Evolutionary conservation across 2,797 vertebrate species (phyloP), one percentile per base, ranked within the genome.

Genomic region (Hybognathus amarus): DNA sequence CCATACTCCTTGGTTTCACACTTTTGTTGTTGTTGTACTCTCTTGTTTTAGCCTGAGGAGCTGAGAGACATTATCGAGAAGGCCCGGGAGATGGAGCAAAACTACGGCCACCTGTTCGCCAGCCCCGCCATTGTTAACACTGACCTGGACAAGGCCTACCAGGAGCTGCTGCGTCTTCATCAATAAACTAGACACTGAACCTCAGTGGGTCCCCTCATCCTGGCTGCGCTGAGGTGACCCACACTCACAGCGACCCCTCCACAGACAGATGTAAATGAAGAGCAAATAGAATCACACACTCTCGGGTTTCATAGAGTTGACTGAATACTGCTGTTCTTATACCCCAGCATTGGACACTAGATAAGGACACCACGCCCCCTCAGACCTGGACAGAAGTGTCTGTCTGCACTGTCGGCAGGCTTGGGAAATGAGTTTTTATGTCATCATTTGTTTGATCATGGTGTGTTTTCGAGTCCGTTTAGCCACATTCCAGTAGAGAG

Each of bases 141-240:
- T 0, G 98, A 99, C 91, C 96, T 96, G 83, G 97, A 99, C 90
- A 99, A 98, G 91, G 96, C 97, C 0, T 97, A 93, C 92, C 95
- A 92, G 40, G 98, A 99, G 91, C 93, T 99, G 87, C 96, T 98
- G 63, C 95, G 97, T 69, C 93, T n/a, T 99, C 91, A 97, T 99
- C 92, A 98, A 99, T 93, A 99, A 97, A 93, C 96, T 99, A 82
- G 98, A 99, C 92, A 99, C 97, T 22, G 98, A 99, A 85, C 98
- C 98, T 36, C 98, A 99, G 93, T 99, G 98, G 98, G 98, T 99
- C 68, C 97, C 98, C 22, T 96, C 96, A 70, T 97, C 97, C 78
- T 99, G 98, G 98, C 93, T 99, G 77, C 96, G 97, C 92, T 99
- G 91, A 94, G 24, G 59, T 50, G 13, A n/a, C n/a, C 17, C 11